phyloP scores from a whole-genome alignment of 2,888 invertebrate species.

The Cetonia aurata region DNA sequence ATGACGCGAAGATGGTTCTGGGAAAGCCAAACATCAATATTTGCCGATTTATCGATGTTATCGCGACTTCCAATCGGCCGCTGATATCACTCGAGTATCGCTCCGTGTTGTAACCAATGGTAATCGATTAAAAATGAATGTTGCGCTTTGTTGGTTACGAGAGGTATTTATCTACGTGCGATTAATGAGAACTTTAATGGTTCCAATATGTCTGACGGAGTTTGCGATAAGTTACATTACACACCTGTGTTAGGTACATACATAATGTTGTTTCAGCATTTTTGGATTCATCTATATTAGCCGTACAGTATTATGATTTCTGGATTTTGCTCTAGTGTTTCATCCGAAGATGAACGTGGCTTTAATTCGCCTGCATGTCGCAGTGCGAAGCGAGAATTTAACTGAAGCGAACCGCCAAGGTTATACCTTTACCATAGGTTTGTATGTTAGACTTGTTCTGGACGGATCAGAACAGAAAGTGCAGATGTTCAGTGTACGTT shows the following conservation, averaged over 20 bases:
- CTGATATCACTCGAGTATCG: neutral
- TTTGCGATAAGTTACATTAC: neutral
- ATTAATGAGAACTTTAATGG: neutral
- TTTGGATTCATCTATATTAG: too few species aligned
- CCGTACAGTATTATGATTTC: too few species aligned
- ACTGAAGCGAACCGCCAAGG: too few species aligned
- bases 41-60: constrained; percentile 1
- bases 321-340: too few species aligned
- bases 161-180: neutral
- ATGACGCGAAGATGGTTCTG: constrained; percentile 1
- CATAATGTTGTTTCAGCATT: too few species aligned
- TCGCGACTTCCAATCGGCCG: constrained; percentile 14
- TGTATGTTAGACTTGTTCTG: too few species aligned
- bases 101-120: neutral
- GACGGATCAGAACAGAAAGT: too few species aligned
- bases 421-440: too few species aligned
- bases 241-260: neutral
- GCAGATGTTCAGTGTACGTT: too few species aligned
- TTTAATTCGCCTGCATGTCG: too few species aligned
- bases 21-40: constrained; percentile 27
- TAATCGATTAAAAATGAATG: neutral
- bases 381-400: too few species aligned
- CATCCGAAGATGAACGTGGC: too few species aligned
- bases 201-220: constrained; percentile 1
- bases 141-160: neutral